Evolutionary conservation across 2,888 invertebrate species (phyloP).

Genomic region (Dasypolia templi): DNA sequence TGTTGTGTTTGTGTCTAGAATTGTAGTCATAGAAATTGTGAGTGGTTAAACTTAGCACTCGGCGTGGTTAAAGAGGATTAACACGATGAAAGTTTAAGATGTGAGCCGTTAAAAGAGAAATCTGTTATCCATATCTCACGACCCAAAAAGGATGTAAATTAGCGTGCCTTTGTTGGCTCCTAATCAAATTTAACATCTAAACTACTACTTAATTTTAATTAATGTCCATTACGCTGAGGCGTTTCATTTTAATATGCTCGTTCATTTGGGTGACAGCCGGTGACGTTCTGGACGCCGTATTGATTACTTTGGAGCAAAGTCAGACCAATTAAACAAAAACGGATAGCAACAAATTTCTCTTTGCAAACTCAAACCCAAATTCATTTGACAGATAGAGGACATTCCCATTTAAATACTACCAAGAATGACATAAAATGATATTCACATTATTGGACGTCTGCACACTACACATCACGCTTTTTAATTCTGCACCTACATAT

Average conservation of each 20-base stretch:
- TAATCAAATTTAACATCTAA: conserved; percentile 89
- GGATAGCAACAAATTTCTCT: too few relatives aligned
- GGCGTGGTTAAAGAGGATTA: conserved; percentile 36
- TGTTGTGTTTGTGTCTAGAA: conserved; percentile 59
- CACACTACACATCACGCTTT: background rate
- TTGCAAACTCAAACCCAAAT: too few relatives aligned
- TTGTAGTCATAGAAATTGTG: conserved; percentile 49
- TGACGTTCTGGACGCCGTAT: conserved; percentile 88
- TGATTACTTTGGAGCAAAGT: conserved; percentile 72
- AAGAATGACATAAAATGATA: background rate
- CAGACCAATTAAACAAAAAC: too few relatives aligned
- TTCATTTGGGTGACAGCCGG: conserved; percentile 85
- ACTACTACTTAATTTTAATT: conserved; percentile 89
- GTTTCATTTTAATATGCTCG: conserved; percentile 88
- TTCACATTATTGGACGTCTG: background rate
- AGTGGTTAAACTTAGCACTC: conserved; percentile 33
- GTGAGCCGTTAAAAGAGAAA: conserved; percentile 65
- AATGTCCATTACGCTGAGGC: conserved; percentile 85
- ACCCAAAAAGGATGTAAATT: conserved; percentile 84
- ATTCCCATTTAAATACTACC: background rate
- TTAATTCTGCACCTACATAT: background rate
- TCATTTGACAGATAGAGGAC: too few relatives aligned
- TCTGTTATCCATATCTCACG: conserved; percentile 72
- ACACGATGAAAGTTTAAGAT: conserved; percentile 44
- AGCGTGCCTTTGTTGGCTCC: conserved; percentile 85